These are phyloP conservation scores for Regulus satrapa DNA, from an alignment of 2,113 vertebrate genomes.

Conservation along the genomic window DNA sequence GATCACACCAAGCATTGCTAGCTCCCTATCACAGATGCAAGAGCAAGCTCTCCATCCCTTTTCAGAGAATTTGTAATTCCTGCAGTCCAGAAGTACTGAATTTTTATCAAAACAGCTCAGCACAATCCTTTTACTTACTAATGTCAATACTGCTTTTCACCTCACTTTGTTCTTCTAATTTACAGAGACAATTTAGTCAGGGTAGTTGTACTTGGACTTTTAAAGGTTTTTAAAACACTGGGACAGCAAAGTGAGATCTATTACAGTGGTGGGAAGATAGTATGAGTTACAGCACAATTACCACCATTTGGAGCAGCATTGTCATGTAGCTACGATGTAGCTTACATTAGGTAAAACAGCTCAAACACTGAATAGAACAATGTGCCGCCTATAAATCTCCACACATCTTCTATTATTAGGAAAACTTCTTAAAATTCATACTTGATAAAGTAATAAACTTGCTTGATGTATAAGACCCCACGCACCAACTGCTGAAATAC, in stretches of 20 bases:
- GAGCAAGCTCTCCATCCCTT: neutral
- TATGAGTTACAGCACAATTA: conserved; percentile 39
- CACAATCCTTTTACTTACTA: conserved; percentile 29
- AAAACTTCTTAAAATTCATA: conserved; percentile 74
- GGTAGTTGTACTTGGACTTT: conserved; percentile 40
- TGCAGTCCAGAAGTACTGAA: neutral
- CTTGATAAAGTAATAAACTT: conserved; percentile 72
- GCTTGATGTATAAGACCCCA: conserved; percentile 69
- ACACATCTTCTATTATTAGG: conserved; percentile 59
- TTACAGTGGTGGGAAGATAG: conserved; percentile 4
- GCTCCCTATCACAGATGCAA: neutral
- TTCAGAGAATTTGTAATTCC: neutral
- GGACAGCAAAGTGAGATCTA: conserved; percentile 50
- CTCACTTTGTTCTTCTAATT: conserved; percentile 48
- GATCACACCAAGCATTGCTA: neutral
- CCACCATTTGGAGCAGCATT: neutral
- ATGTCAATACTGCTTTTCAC: conserved; percentile 42
- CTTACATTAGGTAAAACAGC: conserved; percentile 37
- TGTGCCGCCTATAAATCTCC: conserved; percentile 33
- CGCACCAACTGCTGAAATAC: conserved; percentile 59
- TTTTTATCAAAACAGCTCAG: conserved; percentile 30
- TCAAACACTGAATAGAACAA: conserved; percentile 47
- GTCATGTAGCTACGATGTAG: conserved; percentile 20
- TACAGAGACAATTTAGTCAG: conserved; percentile 48
- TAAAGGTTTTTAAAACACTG: conserved; percentile 41